Percentiles rank a stretch among this genome's conserved stretches.
These are phyloP conservation scores for Corythaeola cristata DNA, from an alignment of 2,113 vertebrate species.

Conservation along the genomic window DNA sequence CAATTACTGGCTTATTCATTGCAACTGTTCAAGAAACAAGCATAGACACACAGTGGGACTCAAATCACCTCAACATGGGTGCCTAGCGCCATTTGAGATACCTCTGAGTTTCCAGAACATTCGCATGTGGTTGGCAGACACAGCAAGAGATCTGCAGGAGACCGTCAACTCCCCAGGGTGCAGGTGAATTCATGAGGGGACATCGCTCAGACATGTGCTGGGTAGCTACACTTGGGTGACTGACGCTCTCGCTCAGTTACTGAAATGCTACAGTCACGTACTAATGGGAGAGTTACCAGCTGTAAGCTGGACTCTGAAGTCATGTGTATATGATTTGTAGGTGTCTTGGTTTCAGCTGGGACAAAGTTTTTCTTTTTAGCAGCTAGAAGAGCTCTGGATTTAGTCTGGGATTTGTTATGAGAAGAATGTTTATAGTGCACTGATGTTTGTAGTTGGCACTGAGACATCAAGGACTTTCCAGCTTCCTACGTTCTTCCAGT, in stretches of 20 bases:
- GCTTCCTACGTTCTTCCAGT: no score
- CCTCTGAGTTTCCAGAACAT: neutral
- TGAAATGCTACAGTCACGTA: neutral
- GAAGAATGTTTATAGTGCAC: no score
- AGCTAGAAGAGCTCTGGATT: no score
- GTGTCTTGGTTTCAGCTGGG: no score
- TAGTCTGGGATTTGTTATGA: no score
- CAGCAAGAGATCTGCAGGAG: neutral
- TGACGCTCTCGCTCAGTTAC: neutral
- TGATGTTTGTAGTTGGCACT: no score
- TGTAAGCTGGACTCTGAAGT: neutral
- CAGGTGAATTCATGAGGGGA: neutral
- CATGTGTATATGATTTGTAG: neutral
- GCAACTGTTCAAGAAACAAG: neutral
- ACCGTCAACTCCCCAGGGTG: rapidly evolving
- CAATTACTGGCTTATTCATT: neutral
- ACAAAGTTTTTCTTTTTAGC: no score
- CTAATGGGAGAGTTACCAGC: neutral
- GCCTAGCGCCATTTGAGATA: neutral
- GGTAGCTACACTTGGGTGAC: neutral
- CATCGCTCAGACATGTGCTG: neutral
- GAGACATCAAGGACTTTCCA: no score
- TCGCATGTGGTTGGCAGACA: neutral
- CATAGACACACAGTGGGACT: neutral
- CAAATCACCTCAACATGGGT: neutral